Base-by-base conservation (phyloP, 1,140 invertebrate species). In the Diorhabda carinulata region DNA sequence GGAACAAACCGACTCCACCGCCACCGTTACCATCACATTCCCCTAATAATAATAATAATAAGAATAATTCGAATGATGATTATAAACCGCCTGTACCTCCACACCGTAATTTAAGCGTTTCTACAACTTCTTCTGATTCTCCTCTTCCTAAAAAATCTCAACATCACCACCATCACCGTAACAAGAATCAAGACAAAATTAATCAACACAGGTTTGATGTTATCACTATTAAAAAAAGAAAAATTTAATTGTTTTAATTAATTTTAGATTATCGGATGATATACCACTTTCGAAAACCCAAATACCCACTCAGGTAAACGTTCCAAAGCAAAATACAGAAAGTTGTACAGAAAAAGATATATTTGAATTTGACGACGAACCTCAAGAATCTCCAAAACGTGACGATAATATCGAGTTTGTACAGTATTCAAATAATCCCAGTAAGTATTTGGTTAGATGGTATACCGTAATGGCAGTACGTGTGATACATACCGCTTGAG, bases 41-140 rank as follows among this genome's bases (percentile, higher is more conserved):
- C 7, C 67, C 74, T 59, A 78, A 78, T 66, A 45, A 66, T 52
- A 61, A 40, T 57, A 58, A 78, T 3, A 41, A 43, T 10, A 25
- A 41, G 7, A 63, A 63, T 43, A n/a, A n/a, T n/a, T 25, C 3
- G n/a, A 59, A 83, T 66, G 86, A 87, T 67, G 90, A 92, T 65
- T 93, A 94, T 78, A 87, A 90, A 69, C 93, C 93, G 0, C 93
- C 93, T 2, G 91, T 95, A 44, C 93, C 93, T 7, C 93, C 93
- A 0, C 93, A 95, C 78, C 84, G 92, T 61, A 92, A 91, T 81
- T 87, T 89, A 52, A 85, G 86, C 2, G 83, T 87, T 57, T 73
- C 71, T 79, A 76, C 69, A 61, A 73, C 67, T 72, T 71, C 72
- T 71, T 76, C 43, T 72, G 64, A 71, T 45, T 61, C 66, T 43